These are phyloP conservation scores for Chrysolina oricalcia DNA, from an alignment of 2,888 invertebrate species.

Conservation along the genomic window DNA sequence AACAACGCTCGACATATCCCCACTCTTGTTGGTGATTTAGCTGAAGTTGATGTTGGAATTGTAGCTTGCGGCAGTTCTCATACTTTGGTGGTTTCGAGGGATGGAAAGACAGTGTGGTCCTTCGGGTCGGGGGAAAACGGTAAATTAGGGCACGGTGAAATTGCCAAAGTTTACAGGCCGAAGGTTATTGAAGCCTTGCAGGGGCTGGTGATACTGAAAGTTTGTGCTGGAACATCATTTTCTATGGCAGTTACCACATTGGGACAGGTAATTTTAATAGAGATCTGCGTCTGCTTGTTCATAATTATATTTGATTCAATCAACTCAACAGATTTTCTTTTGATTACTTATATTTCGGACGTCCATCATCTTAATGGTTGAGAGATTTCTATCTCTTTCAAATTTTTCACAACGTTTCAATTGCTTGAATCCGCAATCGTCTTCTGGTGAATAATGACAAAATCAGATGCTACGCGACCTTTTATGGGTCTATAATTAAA, in stretches of 20 bases:
- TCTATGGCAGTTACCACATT: slow-evolving; percentile 74
- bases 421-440: too few relatives aligned
- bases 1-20: slow-evolving; percentile 75
- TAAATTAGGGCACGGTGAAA: slow-evolving; percentile 72
- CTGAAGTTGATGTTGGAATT: slow-evolving; percentile 76
- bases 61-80: slow-evolving; percentile 76
- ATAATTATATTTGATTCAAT: too few relatives aligned
- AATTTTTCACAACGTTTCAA: too few relatives aligned
- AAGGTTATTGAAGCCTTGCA: slow-evolving; percentile 76
- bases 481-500: too few relatives aligned
- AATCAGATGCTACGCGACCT: too few relatives aligned
- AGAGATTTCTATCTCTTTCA: too few relatives aligned
- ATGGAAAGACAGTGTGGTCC: slow-evolving; percentile 76
- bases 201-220: slow-evolving; percentile 74
- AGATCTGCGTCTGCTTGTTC: too few relatives aligned
- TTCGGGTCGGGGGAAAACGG: slow-evolving; percentile 76
- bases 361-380: too few relatives aligned
- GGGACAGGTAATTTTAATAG: slow-evolving; percentile 68
- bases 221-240: slow-evolving; percentile 75
- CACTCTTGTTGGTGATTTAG: slow-evolving; percentile 75
- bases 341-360: too few relatives aligned
- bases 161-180: slow-evolving; percentile 73
- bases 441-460: too few relatives aligned
- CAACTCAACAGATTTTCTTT: too few relatives aligned
- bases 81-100: slow-evolving; percentile 73